Evolutionary conservation across 2,888 invertebrate genomes (phyloP).

Genomic region (Cataglyphis cursor): DNA sequence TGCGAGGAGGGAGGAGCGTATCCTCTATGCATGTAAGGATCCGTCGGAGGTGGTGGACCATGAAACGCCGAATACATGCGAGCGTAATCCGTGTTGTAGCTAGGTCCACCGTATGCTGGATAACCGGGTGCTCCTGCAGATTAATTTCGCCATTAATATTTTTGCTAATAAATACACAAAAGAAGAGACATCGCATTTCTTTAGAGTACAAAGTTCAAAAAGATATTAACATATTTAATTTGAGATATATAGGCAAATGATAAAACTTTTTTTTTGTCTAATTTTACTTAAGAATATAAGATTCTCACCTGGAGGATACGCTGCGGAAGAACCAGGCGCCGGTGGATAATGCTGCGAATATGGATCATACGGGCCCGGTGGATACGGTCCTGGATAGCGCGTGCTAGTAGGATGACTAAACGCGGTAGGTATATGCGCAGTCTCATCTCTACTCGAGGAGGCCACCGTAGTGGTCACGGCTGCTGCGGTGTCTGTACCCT

Average conservation of each 20-base stretch:
- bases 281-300: neutral
- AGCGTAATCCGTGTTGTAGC: slow-evolving; percentile 84
- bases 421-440: slow-evolving; percentile 83
- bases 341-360: slow-evolving; percentile 85
- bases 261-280: neutral
- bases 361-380: slow-evolving; percentile 84
- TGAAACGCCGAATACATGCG: slow-evolving; percentile 85
- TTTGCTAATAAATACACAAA: slow-evolving; percentile 10
- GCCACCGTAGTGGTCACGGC: slow-evolving; percentile 66
- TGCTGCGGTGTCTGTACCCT: slow-evolving; percentile 66
- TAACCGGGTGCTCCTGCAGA: slow-evolving; percentile 83
- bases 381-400: slow-evolving; percentile 83
- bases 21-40: slow-evolving; percentile 85
- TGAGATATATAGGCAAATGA: neutral
- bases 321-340: slow-evolving; percentile 82
- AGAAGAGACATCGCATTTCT: neutral
- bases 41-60: slow-evolving; percentile 84
- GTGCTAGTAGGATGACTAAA: slow-evolving; percentile 84
- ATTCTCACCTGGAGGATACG: slow-evolving; percentile 83
- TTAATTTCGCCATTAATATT: slow-evolving; percentile 56
- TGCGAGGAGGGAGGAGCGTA: slow-evolving; percentile 84
- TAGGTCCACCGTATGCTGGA: slow-evolving; percentile 83
- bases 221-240: slow-evolving; percentile 2
- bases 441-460: slow-evolving; percentile 77
- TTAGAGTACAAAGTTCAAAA: neutral